These are phyloP conservation scores for Spialia ferax DNA, from an alignment of 2,888 invertebrate species.

Conservation along the genomic window DNA sequence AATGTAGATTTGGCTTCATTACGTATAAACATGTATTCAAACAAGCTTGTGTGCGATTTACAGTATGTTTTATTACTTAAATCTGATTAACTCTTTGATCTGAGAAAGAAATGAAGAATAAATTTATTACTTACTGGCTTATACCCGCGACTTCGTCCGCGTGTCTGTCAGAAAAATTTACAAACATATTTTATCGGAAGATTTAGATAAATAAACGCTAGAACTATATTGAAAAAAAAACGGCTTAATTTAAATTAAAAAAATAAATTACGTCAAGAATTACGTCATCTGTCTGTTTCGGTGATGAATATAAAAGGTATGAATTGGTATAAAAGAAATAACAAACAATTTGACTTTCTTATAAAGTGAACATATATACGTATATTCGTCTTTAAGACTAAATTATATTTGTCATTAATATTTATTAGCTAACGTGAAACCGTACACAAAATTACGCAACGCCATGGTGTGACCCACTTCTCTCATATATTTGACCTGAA, in stretches of 20 bases:
- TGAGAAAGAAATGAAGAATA: not conserved
- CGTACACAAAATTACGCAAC: slow-evolving; percentile 8
- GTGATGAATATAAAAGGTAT: too few species aligned
- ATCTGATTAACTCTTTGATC: slow-evolving; percentile 18
- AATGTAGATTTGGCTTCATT: slow-evolving; percentile 12
- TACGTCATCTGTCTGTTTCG: too few species aligned
- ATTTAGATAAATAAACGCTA: too few species aligned
- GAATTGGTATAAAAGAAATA: too few species aligned
- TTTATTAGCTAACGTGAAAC: slow-evolving; percentile 10
- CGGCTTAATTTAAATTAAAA: too few species aligned
- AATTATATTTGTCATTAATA: slow-evolving; percentile 3
- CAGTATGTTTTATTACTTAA: slow-evolving; percentile 24
- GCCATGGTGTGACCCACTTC: slow-evolving; percentile 10
- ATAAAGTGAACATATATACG: not conserved
- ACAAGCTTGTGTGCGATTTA: slow-evolving; percentile 12
- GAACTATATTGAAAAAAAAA: too few species aligned
- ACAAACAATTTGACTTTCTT: too few species aligned
- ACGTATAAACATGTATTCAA: slow-evolving; percentile 19
- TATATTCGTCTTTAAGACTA: not conserved
- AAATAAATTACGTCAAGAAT: too few species aligned
- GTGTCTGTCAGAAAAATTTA: not conserved
- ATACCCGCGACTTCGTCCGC: not conserved
- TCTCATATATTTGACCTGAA: slow-evolving; percentile 4
- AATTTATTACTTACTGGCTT: not conserved
- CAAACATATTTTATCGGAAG: too few species aligned